Percentiles rank a stretch among this genome's conserved stretches.
phyloP scores from a whole-genome alignment of 1,140 invertebrate species.

The Anastrepha obliqua region DNA sequence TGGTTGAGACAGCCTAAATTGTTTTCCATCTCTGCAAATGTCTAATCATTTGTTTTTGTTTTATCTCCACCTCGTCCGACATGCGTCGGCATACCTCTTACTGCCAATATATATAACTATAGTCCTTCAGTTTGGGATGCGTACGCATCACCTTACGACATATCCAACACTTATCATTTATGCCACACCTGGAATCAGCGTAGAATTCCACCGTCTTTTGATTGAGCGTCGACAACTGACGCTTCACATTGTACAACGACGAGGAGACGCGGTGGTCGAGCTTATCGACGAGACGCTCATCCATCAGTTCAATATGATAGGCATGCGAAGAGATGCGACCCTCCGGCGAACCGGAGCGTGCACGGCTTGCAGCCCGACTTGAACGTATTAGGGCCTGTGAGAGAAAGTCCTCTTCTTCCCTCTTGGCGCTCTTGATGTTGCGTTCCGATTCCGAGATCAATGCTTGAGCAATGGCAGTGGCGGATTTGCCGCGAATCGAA shows the following conservation, averaged over 20 bases:
- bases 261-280: conserved; percentile 72
- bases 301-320: conserved; percentile 70
- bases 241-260: conserved; percentile 71
- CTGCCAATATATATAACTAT: conserved; percentile 69
- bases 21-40: too few relatives aligned
- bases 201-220: conserved; percentile 71
- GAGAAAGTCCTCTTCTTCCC: conserved; percentile 70
- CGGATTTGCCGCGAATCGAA: conserved; percentile 82
- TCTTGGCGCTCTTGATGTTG: conserved; percentile 76
- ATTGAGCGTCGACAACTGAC: conserved; percentile 70
- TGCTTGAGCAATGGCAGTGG: conserved; percentile 82
- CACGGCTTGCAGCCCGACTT: conserved; percentile 67
- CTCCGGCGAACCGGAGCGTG: conserved; percentile 59
- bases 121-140: conserved; percentile 72
- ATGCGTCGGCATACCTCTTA: conserved; percentile 45
- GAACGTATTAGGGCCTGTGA: conserved; percentile 63
- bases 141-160: conserved; percentile 71
- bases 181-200: conserved; percentile 73
- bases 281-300: conserved; percentile 71
- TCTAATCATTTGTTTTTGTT: too few relatives aligned
- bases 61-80: too few relatives aligned
- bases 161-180: conserved; percentile 73
- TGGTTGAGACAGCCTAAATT: neutral
- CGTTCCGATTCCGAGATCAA: conserved; percentile 78
- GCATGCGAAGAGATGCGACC: conserved; percentile 64